phyloP scores from a whole-genome alignment of 2,113 vertebrate species.

The Triplophysa siluroides region DNA sequence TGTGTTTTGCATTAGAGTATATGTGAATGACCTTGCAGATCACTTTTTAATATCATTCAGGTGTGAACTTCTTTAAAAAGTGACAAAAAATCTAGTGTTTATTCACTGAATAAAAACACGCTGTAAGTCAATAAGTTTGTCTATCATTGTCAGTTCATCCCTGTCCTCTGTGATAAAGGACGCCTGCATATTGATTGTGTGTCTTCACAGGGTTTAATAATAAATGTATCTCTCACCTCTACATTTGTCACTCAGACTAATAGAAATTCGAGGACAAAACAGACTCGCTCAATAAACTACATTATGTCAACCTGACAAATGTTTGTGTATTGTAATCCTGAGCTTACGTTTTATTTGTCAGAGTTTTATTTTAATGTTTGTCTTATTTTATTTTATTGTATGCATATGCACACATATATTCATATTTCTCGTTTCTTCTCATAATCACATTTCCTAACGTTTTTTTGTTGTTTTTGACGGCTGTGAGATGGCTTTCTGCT shows the following conservation, averaged over 20 bases:
- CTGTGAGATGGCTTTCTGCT: slow-evolving; percentile 9
- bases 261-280: slow-evolving; percentile 24
- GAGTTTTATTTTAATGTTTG: background rate
- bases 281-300: slow-evolving; percentile 23
- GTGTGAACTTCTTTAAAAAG: too few relatives aligned
- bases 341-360: background rate
- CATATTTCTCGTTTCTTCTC: background rate
- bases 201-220: slow-evolving; percentile 20
- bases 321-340: slow-evolving; percentile 4
- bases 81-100: background rate
- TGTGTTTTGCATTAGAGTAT: too few relatives aligned
- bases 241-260: slow-evolving; percentile 21
- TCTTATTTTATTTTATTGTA: background rate
- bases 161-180: background rate
- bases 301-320: slow-evolving; percentile 11
- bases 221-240: slow-evolving; percentile 17
- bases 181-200: slow-evolving; percentile 29
- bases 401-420: background rate
- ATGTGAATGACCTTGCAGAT: too few relatives aligned
- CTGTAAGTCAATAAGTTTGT: slow-evolving; percentile 14
- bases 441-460: background rate
- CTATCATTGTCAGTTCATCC: background rate
- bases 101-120: background rate
- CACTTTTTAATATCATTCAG: too few relatives aligned
- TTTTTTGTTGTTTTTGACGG: background rate